Percentiles rank a stretch among this genome's conserved stretches.
Evolutionary conservation across 2,113 vertebrate genomes (phyloP).

Genomic region (Macrotus californicus): DNA sequence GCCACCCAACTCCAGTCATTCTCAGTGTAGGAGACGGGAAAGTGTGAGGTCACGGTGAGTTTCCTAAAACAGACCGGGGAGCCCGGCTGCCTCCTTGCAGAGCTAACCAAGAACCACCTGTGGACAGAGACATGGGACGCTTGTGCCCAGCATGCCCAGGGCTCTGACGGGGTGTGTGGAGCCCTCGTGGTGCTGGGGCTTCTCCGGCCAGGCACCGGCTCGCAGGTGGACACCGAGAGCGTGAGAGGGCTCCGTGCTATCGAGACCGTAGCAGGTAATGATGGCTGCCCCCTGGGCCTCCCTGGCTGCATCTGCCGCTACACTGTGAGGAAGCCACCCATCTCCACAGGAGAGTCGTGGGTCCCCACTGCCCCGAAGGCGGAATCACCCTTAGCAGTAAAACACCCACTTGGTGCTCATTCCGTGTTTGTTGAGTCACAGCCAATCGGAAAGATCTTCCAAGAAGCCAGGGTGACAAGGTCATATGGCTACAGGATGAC

Average conservation of each 20-base stretch:
- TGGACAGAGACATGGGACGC: fast-evolving
- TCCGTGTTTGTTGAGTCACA: neutral
- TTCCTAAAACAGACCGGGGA: neutral
- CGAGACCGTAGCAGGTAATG: too few species aligned
- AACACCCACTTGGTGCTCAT: fast-evolving
- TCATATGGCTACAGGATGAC: fast-evolving
- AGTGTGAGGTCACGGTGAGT: neutral
- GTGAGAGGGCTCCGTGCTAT: neutral
- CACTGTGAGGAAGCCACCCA: neutral
- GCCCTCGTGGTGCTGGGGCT: fast-evolving
- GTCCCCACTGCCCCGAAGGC: fast-evolving
- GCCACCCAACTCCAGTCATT: neutral
- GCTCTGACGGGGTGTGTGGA: neutral
- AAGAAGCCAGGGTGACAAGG: neutral
- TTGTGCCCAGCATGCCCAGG: fast-evolving
- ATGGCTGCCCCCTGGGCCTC: neutral
- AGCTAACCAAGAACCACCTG: neutral
- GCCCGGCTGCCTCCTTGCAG: neutral
- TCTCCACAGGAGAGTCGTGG: fast-evolving
- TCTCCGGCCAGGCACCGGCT: too few species aligned
- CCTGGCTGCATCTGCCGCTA: fast-evolving
- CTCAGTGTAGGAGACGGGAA: fast-evolving
- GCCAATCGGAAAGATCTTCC: neutral
- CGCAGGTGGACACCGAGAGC: neutral
- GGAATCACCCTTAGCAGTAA: fast-evolving